Conservation (phyloP, 2,797 vertebrate species). For the Molossus alvarezi region DNA sequence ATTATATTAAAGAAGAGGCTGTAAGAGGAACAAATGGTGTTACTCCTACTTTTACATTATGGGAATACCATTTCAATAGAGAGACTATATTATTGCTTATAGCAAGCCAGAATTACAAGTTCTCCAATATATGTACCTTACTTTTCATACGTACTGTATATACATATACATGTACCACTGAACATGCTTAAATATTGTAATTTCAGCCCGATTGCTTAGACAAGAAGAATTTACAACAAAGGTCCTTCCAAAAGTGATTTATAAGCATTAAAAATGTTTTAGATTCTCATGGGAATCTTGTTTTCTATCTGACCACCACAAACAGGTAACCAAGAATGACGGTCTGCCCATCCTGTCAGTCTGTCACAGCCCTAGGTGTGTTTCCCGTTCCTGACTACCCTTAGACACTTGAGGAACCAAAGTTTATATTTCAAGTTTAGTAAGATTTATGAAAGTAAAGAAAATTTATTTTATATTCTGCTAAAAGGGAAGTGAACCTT, state of each 20-base stretch:
- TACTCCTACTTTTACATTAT: not conserved
- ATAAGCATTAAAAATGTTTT: not conserved
- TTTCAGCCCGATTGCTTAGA: not conserved
- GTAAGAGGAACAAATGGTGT: not conserved
- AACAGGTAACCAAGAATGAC: not conserved
- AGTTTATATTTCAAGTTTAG: not conserved
- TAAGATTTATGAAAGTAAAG: not conserved
- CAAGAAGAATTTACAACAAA: not conserved
- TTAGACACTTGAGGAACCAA: not conserved
- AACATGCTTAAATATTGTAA: not conserved
- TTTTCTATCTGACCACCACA: not conserved
- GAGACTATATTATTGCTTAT: not conserved
- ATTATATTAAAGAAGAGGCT: not conserved
- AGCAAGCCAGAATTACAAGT: not conserved
- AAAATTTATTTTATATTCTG: slow-evolving; percentile 12
- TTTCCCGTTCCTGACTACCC: not conserved
- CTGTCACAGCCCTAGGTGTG: too few relatives aligned
- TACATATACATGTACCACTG: not conserved
- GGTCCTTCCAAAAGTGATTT: not conserved
- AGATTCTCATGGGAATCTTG: not conserved
- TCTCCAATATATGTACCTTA: not conserved
- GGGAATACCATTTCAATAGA: not conserved
- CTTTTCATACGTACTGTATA: not conserved
- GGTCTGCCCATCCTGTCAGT: not conserved
- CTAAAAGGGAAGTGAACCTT: slow-evolving; percentile 6